phyloP scores from a whole-genome alignment of 2,113 vertebrate species.

The Dipodomys stephensi region DNA sequence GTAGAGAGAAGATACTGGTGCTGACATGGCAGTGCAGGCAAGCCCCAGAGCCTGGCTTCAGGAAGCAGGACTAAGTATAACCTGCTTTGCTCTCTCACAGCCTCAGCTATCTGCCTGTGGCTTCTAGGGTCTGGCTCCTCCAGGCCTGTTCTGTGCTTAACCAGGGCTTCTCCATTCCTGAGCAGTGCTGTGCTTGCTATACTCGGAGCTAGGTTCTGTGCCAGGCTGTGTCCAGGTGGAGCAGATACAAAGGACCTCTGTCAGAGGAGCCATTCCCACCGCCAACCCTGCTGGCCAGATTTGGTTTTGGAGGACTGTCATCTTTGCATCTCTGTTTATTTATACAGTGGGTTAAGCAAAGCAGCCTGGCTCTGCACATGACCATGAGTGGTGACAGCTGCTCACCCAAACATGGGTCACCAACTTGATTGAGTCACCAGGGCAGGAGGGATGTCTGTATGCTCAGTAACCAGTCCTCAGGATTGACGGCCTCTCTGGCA shows the following conservation, averaged over 20 bases:
- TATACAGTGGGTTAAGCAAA: background rate
- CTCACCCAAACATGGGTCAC: background rate
- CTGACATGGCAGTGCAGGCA: background rate
- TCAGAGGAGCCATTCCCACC: background rate
- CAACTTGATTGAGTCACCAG: background rate
- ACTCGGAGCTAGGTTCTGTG: background rate
- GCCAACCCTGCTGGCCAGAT: background rate
- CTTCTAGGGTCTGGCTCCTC: background rate
- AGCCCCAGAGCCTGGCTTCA: background rate
- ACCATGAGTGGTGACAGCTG: background rate
- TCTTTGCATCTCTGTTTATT: background rate
- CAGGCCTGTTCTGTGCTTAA: background rate
- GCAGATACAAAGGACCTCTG: background rate
- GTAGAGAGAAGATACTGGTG: background rate
- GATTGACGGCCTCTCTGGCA: background rate
- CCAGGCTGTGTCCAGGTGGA: background rate
- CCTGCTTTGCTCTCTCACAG: background rate
- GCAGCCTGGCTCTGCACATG: background rate
- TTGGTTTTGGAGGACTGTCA: background rate
- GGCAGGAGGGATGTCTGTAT: background rate
- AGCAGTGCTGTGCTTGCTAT: background rate
- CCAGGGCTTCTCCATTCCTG: background rate
- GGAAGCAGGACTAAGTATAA: background rate
- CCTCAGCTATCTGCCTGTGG: background rate
- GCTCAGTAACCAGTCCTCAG: rapidly evolving